Evolutionary conservation across 2,888 invertebrate genomes (phyloP).

Genomic region (Eilema sororculum): DNA sequence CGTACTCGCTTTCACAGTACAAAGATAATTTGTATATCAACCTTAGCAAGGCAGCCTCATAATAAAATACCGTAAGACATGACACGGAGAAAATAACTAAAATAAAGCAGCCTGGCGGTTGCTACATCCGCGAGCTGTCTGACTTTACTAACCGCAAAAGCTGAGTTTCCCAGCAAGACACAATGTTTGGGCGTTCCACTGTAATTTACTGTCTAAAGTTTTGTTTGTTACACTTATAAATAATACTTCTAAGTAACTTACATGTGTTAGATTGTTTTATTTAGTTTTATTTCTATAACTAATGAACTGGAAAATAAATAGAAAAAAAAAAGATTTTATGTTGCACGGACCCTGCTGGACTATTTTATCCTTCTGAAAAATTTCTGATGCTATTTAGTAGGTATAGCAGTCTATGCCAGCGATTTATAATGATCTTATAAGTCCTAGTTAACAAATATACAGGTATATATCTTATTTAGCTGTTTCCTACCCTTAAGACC

Average conservation of each 20-base stretch:
- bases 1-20: neutral
- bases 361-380: no score
- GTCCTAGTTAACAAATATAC: neutral
- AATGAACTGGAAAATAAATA: neutral
- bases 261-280: neutral
- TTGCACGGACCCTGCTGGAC: no score
- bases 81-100: neutral
- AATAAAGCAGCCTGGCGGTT: slow-evolving; percentile 4
- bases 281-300: neutral
- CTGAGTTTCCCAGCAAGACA: slow-evolving; percentile 2
- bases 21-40: neutral
- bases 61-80: slow-evolving; percentile 1
- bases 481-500: neutral
- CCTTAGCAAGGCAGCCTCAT: neutral
- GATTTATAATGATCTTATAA: no score
- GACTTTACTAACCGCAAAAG: slow-evolving; percentile 4
- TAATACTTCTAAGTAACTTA: neutral
- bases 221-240: slow-evolving; percentile 5
- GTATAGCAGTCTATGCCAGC: no score
- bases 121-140: slow-evolving; percentile 2
- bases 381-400: no score
- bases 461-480: neutral
- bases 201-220: slow-evolving; percentile 1
- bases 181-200: slow-evolving; percentile 4
- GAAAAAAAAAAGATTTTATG: no score